Percentiles rank a stretch among this genome's conserved stretches.
Evolutionary conservation across 2,888 invertebrate genomes (phyloP).

Genomic region (Barypeithes pellucidus): DNA sequence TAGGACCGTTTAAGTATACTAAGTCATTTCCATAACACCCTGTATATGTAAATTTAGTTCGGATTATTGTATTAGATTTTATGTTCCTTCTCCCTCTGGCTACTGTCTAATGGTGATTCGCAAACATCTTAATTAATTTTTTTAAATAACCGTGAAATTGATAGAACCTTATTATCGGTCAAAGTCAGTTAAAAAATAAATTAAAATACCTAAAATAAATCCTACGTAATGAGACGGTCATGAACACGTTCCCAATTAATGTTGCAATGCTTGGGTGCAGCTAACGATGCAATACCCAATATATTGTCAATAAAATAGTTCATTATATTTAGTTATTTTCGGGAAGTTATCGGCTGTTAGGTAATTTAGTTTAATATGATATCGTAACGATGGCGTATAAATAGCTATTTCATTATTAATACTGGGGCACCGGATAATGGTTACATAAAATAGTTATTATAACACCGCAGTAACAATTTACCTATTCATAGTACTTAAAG

Average conservation of each 20-base stretch:
- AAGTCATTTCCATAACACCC: no score
- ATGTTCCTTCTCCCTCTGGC: no score
- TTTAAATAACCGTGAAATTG: no score
- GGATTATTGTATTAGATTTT: no score
- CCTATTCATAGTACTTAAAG: no score
- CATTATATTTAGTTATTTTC: constrained; percentile 22
- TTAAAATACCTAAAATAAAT: neutral
- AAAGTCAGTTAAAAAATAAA: no score
- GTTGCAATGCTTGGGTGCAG: constrained; percentile 10
- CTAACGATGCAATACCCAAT: constrained; percentile 14
- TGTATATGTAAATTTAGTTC: no score
- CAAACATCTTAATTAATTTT: no score
- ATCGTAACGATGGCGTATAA: neutral
- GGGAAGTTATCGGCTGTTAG: constrained; percentile 10
- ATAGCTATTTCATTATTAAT: neutral
- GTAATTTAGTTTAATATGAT: constrained; percentile 11
- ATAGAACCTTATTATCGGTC: no score
- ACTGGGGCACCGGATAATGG: neutral
- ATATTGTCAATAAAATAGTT: constrained; percentile 26
- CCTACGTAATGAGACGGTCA: neutral
- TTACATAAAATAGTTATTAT: neutral
- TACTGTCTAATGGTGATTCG: no score
- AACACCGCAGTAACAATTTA: no score
- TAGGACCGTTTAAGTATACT: no score
- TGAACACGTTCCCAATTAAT: constrained; percentile 3